Evolutionary conservation across 2,113 vertebrate genomes (phyloP).

Genomic region (Pangasianodon hypophthalmus): DNA sequence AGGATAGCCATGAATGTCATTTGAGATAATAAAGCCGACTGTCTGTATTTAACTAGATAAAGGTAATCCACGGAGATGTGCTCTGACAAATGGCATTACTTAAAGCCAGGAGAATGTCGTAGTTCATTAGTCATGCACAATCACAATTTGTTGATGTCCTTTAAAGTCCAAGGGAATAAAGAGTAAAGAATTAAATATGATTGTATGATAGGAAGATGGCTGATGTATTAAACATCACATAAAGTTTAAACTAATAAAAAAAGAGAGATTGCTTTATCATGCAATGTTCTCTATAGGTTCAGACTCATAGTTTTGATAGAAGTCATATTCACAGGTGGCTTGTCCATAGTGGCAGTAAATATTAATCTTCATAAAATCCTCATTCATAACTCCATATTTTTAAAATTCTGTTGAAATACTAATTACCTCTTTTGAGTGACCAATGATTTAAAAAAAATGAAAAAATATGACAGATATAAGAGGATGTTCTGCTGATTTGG

Average conservation of each 20-base stretch:
- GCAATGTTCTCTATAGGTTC: neutral
- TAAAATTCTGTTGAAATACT: neutral
- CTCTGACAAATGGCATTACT: neutral
- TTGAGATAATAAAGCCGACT: slow-evolving; percentile 10
- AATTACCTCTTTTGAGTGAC: neutral
- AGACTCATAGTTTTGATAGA: neutral
- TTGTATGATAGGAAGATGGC: neutral
- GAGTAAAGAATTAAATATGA: neutral
- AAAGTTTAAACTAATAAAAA: neutral
- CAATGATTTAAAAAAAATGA: neutral
- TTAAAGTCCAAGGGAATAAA: neutral
- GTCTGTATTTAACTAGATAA: slow-evolving; percentile 1
- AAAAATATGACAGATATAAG: neutral
- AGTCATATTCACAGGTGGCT: neutral
- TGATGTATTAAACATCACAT: neutral
- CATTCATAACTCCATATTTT: neutral
- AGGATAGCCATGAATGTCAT: neutral
- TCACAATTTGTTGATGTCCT: neutral
- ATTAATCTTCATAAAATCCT: neutral
- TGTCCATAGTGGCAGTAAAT: neutral
- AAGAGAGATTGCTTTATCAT: neutral
- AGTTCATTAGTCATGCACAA: neutral
- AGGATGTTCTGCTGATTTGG: neutral
- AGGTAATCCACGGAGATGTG: neutral
- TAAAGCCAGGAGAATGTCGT: neutral